Conservation (phyloP, 2,888 invertebrate species). For the Drosophila lutescens region DNA sequence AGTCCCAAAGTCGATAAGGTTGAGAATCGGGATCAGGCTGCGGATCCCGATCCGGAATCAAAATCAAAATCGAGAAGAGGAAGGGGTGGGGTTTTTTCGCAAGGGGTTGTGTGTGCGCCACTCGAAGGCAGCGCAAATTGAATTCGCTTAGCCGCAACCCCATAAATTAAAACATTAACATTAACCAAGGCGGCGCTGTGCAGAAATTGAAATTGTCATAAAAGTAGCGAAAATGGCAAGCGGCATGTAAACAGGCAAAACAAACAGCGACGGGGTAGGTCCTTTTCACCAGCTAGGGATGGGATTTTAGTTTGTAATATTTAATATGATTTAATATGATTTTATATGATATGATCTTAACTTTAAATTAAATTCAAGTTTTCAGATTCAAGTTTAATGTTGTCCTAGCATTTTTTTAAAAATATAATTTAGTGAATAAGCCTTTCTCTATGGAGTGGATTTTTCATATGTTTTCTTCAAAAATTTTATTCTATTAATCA, state of each 20-base stretch:
- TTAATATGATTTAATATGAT: no score
- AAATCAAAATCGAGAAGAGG: neutral
- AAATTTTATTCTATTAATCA: no score
- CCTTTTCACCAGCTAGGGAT: conserved; percentile 29
- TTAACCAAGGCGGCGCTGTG: conserved; percentile 47
- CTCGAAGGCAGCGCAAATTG: conserved; percentile 65
- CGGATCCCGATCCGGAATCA: neutral
- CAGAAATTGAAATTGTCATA: conserved; percentile 58
- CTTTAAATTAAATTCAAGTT: no score
- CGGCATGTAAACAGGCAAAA: conserved; percentile 74
- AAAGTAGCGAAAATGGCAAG: conserved; percentile 68
- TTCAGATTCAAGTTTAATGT: no score
- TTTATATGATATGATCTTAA: no score
- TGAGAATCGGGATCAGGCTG: conserved; percentile 7
- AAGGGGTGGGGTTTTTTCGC: neutral
- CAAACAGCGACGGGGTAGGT: conserved; percentile 58
- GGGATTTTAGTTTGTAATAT: neutral
- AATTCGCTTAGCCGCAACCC: conserved; percentile 78
- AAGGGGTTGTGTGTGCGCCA: conserved; percentile 32
- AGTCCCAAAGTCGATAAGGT: conserved; percentile 17
- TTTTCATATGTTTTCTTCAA: no score
- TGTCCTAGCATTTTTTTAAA: no score
- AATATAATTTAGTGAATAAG: no score
- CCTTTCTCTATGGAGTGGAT: no score
- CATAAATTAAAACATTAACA: conserved; percentile 71